phyloP scores from a whole-genome alignment of 2,797 vertebrate species.

The Semotilus atromaculatus region DNA sequence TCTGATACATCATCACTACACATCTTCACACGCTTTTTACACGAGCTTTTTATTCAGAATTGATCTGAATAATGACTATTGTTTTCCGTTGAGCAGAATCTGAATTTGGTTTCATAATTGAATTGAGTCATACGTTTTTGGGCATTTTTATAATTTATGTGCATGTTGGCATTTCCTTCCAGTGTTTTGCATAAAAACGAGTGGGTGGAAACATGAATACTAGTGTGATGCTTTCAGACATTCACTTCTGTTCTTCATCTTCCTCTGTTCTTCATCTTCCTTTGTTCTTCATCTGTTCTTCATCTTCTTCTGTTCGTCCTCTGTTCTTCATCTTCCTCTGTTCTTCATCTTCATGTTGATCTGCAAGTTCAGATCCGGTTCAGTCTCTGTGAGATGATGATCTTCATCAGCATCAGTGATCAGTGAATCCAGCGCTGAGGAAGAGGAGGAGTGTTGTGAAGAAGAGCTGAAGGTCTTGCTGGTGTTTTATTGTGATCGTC shows the following conservation, averaged over 20 bases:
- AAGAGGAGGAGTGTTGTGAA: conserved; percentile 4
- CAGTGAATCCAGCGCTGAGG: neutral
- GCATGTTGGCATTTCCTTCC: neutral
- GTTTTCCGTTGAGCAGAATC: no score
- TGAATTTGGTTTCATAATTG: no score
- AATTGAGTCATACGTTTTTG: no score
- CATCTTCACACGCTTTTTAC: no score
- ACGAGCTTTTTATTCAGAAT: no score
- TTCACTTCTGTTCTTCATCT: neutral
- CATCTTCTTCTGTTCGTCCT: no score
- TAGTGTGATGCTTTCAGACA: neutral
- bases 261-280: no score
- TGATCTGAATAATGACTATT: no score
- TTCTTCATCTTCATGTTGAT: neutral
- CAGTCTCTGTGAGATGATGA: neutral
- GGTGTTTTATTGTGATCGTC: conserved; percentile 72
- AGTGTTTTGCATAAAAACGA: neutral
- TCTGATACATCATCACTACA: no score
- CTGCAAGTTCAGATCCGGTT: neutral
- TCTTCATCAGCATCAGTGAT: neutral
- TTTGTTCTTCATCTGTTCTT: no score
- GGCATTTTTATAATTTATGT: neutral
- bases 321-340: no score
- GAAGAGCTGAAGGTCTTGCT: conserved; percentile 41
- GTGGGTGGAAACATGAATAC: neutral